Percentiles rank a stretch among this genome's conserved stretches.
phyloP scores from a whole-genome alignment of 2,113 vertebrate species.

The Malaclemys terrapin region DNA sequence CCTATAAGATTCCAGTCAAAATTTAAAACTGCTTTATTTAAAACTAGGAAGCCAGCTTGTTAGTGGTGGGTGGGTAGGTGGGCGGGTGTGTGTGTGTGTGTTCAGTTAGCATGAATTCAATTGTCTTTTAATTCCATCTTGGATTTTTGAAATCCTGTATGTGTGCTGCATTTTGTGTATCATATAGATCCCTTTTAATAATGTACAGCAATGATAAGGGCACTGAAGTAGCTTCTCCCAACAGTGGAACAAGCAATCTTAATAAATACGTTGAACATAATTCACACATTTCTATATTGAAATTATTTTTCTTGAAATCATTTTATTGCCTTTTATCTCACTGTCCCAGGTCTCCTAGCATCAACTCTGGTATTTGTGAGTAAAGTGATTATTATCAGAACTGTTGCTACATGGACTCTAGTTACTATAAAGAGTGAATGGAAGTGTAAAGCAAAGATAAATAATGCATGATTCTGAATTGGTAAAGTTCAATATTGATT shows the following conservation, averaged over 20 bases:
- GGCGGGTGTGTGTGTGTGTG: not conserved
- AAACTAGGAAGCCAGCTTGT: not conserved
- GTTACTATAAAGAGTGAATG: not conserved
- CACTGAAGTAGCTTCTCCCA: not conserved
- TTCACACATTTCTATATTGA: conserved; percentile 29
- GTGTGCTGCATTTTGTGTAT: not conserved
- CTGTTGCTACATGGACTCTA: not conserved
- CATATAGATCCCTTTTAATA: not conserved
- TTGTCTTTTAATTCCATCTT: not conserved
- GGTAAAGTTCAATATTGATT: not conserved
- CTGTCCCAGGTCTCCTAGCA: no score
- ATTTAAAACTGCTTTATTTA: conserved; percentile 7
- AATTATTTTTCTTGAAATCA: not conserved
- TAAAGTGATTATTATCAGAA: not conserved
- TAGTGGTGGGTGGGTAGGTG: rapidly evolving
- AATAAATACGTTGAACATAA: conserved; percentile 35
- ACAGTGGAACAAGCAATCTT: conserved; percentile 16
- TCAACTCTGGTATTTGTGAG: not conserved
- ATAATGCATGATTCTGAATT: not conserved
- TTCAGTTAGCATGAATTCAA: not conserved
- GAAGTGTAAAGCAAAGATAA: not conserved
- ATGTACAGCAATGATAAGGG: not conserved
- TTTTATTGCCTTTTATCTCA: not conserved
- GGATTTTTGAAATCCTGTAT: not conserved
- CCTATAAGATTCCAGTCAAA: conserved; percentile 5